A percentile compares a stretch with the other conserved stretches of the same genome.
Conservation (phyloP, 2,113 vertebrate genomes). For the Gymnarchus niloticus region DNA sequence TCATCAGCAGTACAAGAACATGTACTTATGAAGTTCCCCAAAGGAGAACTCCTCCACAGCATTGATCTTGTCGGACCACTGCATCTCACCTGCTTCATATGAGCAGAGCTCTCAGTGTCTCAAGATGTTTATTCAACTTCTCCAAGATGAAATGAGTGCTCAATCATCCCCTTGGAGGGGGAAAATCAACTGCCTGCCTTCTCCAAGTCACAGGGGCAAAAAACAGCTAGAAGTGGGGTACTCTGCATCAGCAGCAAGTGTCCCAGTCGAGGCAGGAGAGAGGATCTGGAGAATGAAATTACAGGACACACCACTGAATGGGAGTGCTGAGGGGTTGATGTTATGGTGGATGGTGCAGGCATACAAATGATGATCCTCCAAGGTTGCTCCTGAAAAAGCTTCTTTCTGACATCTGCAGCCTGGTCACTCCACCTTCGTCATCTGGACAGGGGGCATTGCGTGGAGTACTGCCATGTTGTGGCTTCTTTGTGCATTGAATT, state of each 20-base stretch:
- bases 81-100: neutral
- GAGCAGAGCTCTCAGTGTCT: neutral
- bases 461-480: neutral
- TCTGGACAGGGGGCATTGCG: neutral
- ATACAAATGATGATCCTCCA: neutral
- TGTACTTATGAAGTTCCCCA: neutral
- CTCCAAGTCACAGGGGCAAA: neutral
- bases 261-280: neutral
- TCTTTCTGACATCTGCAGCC: slow-evolving; percentile 36
- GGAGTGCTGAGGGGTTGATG: neutral
- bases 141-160: neutral
- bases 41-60: neutral
- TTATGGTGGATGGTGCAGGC: neutral
- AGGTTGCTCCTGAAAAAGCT: slow-evolving; percentile 3
- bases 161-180: neutral
- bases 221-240: neutral
- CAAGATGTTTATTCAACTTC: neutral
- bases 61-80: neutral
- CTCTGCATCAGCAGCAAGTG: neutral
- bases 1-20: neutral
- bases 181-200: neutral
- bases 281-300: neutral
- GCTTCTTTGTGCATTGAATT: slow-evolving; percentile 32
- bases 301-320: neutral
- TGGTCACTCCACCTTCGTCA: slow-evolving; percentile 21